These are phyloP conservation scores for Catamblyrhynchus diadema DNA, from an alignment of 2,797 vertebrate genomes.

Conservation along the genomic window DNA sequence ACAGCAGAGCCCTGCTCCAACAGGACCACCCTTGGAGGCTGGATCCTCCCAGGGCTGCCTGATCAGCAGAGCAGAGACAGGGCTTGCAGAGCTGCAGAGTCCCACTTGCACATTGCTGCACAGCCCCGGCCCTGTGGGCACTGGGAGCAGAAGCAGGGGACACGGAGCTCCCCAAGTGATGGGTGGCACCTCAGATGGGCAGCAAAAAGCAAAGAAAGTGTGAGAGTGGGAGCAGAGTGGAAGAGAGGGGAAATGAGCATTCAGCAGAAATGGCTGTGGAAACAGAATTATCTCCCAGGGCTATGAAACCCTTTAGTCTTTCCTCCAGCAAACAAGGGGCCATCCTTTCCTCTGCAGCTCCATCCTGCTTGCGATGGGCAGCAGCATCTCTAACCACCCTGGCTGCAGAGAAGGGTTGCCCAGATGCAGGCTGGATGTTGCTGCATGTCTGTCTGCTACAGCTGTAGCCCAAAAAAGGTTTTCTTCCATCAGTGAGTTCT, in stretches of 20 bases:
- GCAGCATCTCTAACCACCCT: neutral
- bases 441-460: neutral
- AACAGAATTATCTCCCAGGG: neutral
- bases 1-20: neutral
- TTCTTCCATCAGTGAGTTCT: neutral
- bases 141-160: neutral
- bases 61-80: neutral
- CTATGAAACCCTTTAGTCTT: neutral
- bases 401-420: neutral
- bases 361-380: neutral
- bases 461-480: neutral
- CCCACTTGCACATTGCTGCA: accelerated
- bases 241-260: neutral
- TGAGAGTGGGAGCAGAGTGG: neutral
- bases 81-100: neutral
- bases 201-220: neutral
- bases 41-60: neutral
- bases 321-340: neutral
- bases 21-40: accelerated
- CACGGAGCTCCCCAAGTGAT: neutral
- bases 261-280: neutral
- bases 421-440: neutral
- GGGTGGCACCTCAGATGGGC: neutral
- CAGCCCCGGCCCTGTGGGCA: accelerated
- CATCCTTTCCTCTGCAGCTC: neutral